Evolutionary conservation across 2,113 vertebrate species (phyloP).

Genomic region (Eulemur rufifrons): DNA sequence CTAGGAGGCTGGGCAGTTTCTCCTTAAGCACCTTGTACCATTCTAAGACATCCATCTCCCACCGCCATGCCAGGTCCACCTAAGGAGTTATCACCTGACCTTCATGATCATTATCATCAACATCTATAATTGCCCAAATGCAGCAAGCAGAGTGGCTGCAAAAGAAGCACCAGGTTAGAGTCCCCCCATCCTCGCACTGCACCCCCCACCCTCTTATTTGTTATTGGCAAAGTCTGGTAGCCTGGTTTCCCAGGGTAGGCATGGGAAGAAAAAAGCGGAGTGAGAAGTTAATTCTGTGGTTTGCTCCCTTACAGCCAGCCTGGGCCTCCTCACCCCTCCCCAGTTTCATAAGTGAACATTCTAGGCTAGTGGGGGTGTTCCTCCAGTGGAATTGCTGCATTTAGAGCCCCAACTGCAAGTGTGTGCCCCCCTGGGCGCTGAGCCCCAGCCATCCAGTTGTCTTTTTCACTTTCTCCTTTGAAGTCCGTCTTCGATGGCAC

Average conservation of each 20-base stretch:
- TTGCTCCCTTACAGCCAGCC: not conserved
- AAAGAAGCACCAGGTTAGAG: not conserved
- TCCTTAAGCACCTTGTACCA: too few species aligned
- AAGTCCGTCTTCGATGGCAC: not conserved
- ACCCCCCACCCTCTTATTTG: not conserved
- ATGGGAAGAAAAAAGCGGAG: not conserved
- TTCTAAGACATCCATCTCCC: not conserved
- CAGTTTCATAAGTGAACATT: not conserved
- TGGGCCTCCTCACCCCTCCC: not conserved
- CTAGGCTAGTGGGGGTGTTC: not conserved
- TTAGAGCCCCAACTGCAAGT: not conserved
- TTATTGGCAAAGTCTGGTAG: not conserved
- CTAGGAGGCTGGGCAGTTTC: not conserved
- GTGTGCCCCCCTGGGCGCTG: too few species aligned
- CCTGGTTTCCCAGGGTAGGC: not conserved
- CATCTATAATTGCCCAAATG: not conserved
- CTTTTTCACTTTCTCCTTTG: not conserved
- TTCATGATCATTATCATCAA: not conserved
- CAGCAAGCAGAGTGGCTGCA: not conserved
- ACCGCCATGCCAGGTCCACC: not conserved
- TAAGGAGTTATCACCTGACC: too few species aligned
- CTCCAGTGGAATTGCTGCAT: not conserved
- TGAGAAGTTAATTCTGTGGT: not conserved
- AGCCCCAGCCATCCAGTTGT: not conserved
- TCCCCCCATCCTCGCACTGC: too few species aligned